Evolutionary conservation across 2,888 invertebrate genomes (phyloP).

Genomic region (Brenthis ino): DNA sequence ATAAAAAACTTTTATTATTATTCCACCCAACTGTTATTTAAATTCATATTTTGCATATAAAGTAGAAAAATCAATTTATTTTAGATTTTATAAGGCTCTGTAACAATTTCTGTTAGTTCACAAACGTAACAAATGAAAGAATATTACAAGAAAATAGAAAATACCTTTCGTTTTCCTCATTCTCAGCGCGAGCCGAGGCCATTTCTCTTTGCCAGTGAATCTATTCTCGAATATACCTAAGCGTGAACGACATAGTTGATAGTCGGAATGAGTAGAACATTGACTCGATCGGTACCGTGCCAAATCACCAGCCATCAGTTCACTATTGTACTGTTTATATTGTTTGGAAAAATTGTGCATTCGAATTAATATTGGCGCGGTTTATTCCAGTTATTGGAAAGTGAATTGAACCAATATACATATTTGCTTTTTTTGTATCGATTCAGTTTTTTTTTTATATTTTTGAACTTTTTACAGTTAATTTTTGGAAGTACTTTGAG

Average conservation of each 20-base stretch:
- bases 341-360: constrained; percentile 34
- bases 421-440: too few relatives aligned
- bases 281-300: constrained; percentile 43
- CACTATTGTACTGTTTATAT: constrained; percentile 46
- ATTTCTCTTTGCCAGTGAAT: constrained; percentile 38
- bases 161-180: constrained; percentile 29
- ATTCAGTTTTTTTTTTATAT: too few relatives aligned
- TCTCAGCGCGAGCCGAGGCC: constrained; percentile 28
- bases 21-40: too few relatives aligned
- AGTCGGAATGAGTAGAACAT: constrained; percentile 47
- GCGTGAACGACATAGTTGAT: constrained; percentile 44
- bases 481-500: too few relatives aligned
- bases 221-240: constrained; percentile 35
- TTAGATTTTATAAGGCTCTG: constrained; percentile 6
- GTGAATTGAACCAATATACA: neutral
- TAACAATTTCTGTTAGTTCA: constrained; percentile 20
- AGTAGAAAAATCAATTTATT: constrained; percentile 2
- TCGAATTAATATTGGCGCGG: constrained; percentile 29
- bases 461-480: too few relatives aligned
- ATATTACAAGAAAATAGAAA: constrained; percentile 33
- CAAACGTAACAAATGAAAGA: constrained; percentile 31
- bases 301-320: constrained; percentile 49
- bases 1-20: neutral
- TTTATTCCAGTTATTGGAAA: constrained; percentile 23
- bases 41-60: neutral